A percentile compares a stretch with the other conserved stretches of the same genome.
Conservation (phyloP, 2,888 invertebrate species). For the Drosophila villosipedis region DNA sequence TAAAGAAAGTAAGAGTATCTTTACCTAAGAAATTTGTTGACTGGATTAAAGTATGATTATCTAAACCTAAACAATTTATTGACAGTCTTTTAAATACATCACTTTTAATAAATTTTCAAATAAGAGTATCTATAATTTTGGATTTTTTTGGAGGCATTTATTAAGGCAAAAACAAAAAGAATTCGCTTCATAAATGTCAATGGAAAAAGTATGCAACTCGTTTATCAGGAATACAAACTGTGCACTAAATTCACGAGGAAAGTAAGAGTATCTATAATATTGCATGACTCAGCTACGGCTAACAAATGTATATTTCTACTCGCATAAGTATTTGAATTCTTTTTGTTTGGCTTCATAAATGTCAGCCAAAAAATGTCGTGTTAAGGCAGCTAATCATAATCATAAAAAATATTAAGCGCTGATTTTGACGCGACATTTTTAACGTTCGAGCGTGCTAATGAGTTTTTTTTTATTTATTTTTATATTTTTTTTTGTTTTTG, state of each 20-base stretch:
- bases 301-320: not conserved
- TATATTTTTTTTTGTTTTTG: slow-evolving; percentile 20
- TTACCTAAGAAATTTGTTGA: too few species aligned
- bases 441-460: slow-evolving; percentile 80
- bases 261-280: slow-evolving; percentile 12
- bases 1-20: not conserved
- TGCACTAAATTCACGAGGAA: not conserved
- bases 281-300: not conserved
- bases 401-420: slow-evolving; percentile 79
- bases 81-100: not conserved
- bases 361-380: slow-evolving; percentile 54
- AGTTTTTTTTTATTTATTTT: slow-evolving; percentile 43
- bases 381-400: slow-evolving; percentile 66
- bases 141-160: not conserved
- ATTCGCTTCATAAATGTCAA: not conserved
- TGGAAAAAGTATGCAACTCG: not conserved
- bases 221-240: not conserved
- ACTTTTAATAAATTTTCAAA: not conserved
- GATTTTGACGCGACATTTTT: slow-evolving; percentile 80
- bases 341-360: slow-evolving; percentile 65
- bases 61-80: not conserved
- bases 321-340: slow-evolving; percentile 9
- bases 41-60: not conserved
- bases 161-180: not conserved
- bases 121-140: not conserved